Percentiles rank a stretch among this genome's conserved stretches.
Conservation (phyloP, 2,113 vertebrate species). For the Phainopepla nitens region DNA sequence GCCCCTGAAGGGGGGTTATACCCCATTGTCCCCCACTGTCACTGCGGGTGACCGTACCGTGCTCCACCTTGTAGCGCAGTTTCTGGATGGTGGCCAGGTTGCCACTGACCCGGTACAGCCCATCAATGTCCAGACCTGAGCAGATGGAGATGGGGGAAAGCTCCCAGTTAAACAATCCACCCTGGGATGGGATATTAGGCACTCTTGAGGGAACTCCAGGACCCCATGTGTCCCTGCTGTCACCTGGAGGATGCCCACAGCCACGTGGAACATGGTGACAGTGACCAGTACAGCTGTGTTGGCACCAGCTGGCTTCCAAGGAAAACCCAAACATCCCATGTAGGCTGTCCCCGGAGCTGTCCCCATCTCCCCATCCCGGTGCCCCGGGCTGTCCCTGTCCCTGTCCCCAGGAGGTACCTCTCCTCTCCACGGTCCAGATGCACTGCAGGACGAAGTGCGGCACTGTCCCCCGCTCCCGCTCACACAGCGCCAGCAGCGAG, state of each 20-base stretch:
- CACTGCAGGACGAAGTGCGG: constrained; percentile 88
- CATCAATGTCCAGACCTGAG: constrained; percentile 88
- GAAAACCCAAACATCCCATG: not conserved
- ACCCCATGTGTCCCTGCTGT: not conserved
- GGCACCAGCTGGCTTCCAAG: fast-evolving
- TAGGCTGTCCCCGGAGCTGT: not conserved
- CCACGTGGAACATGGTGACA: not conserved
- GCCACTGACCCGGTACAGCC: constrained; percentile 91
- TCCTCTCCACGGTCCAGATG: constrained; percentile 82
- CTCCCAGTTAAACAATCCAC: not conserved
- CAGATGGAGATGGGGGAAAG: not conserved
- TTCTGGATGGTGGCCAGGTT: constrained; percentile 94
- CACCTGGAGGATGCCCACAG: not conserved
- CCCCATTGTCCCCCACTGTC: not conserved
- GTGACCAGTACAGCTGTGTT: fast-evolving
- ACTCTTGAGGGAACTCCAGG: fast-evolving
- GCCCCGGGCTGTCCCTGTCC: not conserved
- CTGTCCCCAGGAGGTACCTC: constrained; percentile 68
- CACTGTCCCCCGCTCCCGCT: constrained; percentile 78
- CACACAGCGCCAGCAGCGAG: constrained; percentile 78
- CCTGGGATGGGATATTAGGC: not conserved
- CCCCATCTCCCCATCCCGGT: fast-evolving
- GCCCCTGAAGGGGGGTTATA: not conserved
- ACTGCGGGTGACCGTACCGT: constrained; percentile 62
- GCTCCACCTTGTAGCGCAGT: constrained; percentile 90